Percentiles rank a stretch among this genome's conserved stretches.
phyloP scores from a whole-genome alignment of 2,888 invertebrate genomes.

The Bunonema sp. region DNA sequence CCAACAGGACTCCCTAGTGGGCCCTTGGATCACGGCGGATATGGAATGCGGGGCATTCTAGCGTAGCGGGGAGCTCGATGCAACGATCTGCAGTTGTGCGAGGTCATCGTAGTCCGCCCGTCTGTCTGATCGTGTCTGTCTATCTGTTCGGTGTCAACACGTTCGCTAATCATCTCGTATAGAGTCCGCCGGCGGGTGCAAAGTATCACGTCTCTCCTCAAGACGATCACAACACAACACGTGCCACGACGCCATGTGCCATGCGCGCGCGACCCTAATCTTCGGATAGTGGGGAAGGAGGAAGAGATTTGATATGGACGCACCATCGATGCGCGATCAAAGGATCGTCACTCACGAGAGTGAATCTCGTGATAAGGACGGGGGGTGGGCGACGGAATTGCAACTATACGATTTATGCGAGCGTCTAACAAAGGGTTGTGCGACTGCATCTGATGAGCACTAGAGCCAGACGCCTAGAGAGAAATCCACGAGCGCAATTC shows the following conservation, averaged over 20 bases:
- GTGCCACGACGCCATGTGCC: background rate
- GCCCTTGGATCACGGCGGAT: too few species aligned
- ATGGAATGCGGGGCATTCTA: too few species aligned
- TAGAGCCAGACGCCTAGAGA: too few species aligned
- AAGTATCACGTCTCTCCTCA: background rate
- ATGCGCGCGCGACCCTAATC: background rate
- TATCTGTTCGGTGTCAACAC: background rate
- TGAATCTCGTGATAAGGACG: too few species aligned
- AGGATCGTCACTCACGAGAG: background rate
- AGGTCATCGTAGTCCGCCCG: too few species aligned
- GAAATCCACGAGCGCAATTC: too few species aligned
- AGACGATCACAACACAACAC: too few species aligned
- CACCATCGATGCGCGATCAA: background rate
- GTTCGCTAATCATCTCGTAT: slow-evolving; percentile 1
- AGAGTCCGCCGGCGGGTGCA: background rate
- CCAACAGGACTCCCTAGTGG: too few species aligned
- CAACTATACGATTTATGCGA: background rate
- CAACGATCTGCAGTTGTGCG: too few species aligned
- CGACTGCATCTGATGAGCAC: background rate
- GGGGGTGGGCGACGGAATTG: background rate
- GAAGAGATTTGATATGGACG: background rate
- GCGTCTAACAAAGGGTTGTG: background rate
- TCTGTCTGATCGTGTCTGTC: background rate
- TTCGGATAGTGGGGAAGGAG: slow-evolving; percentile 1
- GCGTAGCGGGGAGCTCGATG: too few species aligned